Evolutionary conservation across 2,888 invertebrate genomes (phyloP), one percentile per base, ranked within the genome.

Genomic region (Melinaea menophilus): DNA sequence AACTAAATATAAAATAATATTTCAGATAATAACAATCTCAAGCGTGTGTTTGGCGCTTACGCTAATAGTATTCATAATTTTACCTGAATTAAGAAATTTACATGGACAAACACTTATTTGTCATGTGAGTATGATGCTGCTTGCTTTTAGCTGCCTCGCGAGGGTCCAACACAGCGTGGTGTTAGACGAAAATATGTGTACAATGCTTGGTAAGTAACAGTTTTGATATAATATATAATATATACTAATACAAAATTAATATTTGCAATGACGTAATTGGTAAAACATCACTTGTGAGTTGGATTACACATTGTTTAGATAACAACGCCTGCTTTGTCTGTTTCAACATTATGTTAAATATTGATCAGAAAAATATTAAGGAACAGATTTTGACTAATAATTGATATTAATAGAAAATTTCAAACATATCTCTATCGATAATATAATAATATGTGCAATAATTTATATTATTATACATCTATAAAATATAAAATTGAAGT

Each of bases 41-140:
- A 92, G 93, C 69, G 84, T 92, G 9, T 95, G 94, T 75, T 86
- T 95, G 69, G 80, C 92, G 4, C 75, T 93, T 34, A 95, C 95
- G 0, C 80, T 95, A 64, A 57, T 93, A 66, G 94, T 95, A 37
- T 95, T 95, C 82, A 81, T 91, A 55, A 89, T 90, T 4, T 84
- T 95, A 62, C 93, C 95, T 1, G 92, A 92, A 68, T 85, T 95
- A 62, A 92, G 93, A 63, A 95, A 95, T 84, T 87, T 95, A 22
- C 95, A 95, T 66, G 95, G 95, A 0, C 93, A 93, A 75, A 95
- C 94, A 12, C 87, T 95, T 56, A 94, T 95, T 82, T 94, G 94
- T 73, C 93, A 95, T 72, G 93, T 94, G 46, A 84, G 90, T 68
- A 93, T 93, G 78, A 91, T 95, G 75, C 86, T 95, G 65, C 74